Conservation (phyloP, 2,888 invertebrate genomes). For the Nymphalis urticae region DNA sequence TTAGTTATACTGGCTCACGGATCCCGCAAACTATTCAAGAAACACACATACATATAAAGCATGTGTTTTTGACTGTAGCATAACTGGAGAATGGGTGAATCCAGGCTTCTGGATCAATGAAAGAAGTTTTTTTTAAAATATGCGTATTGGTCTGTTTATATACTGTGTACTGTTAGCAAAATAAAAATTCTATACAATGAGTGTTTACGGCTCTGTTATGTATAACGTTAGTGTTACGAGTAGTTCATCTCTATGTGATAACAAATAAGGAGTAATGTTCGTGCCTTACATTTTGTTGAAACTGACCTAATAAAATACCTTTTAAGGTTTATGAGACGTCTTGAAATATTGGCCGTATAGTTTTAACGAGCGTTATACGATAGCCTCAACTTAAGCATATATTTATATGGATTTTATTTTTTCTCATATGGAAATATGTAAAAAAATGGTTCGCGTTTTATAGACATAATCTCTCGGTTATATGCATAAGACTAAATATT, state of each 20-base stretch:
- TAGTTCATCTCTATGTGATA: not conserved
- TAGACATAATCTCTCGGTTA: too few relatives aligned
- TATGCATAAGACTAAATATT: too few relatives aligned
- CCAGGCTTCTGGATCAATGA: too few relatives aligned
- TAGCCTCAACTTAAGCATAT: slow-evolving; percentile 7
- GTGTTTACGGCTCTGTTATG: not conserved
- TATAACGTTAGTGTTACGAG: not conserved
- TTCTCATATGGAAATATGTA: not conserved
- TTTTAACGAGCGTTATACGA: slow-evolving; percentile 26
- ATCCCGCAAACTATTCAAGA: too few relatives aligned
- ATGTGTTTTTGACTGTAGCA: too few relatives aligned
- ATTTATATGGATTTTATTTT: not conserved
- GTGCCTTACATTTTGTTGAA: slow-evolving; percentile 13
- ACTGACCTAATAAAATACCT: slow-evolving; percentile 33
- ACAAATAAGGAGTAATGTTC: not conserved
- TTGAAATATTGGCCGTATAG: slow-evolving; percentile 36
- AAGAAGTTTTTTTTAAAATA: too few relatives aligned
- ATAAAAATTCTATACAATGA: not conserved
- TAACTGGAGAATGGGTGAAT: too few relatives aligned
- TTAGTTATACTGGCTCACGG: too few relatives aligned
- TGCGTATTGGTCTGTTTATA: too few relatives aligned
- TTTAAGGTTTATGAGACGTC: slow-evolving; percentile 33
- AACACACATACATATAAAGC: too few relatives aligned
- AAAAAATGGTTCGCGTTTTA: too few relatives aligned
- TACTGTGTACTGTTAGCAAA: too few relatives aligned